These are phyloP conservation scores for Heliconius himera DNA, from an alignment of 1,140 invertebrate genomes.

Conservation along the genomic window DNA sequence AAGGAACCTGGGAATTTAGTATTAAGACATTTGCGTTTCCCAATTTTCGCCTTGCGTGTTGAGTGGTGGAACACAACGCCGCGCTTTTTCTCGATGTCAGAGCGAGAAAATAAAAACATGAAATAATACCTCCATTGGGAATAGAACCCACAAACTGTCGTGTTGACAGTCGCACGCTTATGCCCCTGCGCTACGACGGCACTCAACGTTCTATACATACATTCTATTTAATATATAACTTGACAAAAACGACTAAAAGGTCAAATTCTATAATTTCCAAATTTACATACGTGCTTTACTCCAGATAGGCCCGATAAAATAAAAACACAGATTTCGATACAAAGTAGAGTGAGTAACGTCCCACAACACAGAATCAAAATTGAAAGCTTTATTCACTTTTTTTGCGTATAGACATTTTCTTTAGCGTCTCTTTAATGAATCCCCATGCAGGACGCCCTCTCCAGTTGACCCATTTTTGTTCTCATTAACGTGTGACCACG, in stretches of 20 bases:
- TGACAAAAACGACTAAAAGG: no score
- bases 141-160: no score
- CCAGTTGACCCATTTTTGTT: conserved; percentile 59
- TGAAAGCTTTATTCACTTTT: conserved; percentile 28
- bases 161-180: no score
- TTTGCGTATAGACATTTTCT: conserved; percentile 28
- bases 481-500: conserved; percentile 71
- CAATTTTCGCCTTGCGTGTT: background rate
- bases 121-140: no score
- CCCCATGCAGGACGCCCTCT: conserved; percentile 39
- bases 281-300: background rate
- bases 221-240: no score
- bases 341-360: background rate
- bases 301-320: background rate
- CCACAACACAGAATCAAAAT: conserved; percentile 20
- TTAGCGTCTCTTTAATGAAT: conserved; percentile 32
- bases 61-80: background rate
- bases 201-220: no score
- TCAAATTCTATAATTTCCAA: no score
- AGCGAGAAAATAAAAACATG: no score
- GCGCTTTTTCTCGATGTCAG: no score
- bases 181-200: no score
- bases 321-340: background rate
- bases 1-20: background rate
- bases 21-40: no score